These are phyloP conservation scores for Meandrusa payeni DNA, from an alignment of 2,888 invertebrate genomes.

Conservation along the genomic window DNA sequence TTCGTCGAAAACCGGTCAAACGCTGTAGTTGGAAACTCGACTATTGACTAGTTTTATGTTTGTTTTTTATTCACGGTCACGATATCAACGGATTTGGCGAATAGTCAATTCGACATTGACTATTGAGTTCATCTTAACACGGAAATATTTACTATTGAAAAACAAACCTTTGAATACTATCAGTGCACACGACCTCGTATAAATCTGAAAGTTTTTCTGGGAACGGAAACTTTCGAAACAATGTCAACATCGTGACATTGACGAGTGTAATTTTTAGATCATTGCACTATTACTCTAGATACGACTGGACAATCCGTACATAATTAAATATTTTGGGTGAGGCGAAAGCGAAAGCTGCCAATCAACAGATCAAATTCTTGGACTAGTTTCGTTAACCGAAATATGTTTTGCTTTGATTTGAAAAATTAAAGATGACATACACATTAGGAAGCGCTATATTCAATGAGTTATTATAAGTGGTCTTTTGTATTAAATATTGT, in stretches of 20 bases:
- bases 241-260: slow-evolving; percentile 55
- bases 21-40: too few species aligned
- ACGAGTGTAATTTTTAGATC: slow-evolving; percentile 36
- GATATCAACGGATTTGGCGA: neutral
- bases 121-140: slow-evolving; percentile 14
- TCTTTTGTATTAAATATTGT: too few species aligned
- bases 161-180: slow-evolving; percentile 19
- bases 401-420: slow-evolving; percentile 37
- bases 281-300: slow-evolving; percentile 36
- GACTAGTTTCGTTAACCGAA: slow-evolving; percentile 44
- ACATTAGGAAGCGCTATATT: neutral
- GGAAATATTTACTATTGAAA: slow-evolving; percentile 18
- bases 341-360: slow-evolving; percentile 51
- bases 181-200: slow-evolving; percentile 50
- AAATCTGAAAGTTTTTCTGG: slow-evolving; percentile 48
- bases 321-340: slow-evolving; percentile 36
- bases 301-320: slow-evolving; percentile 27
- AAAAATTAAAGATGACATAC: slow-evolving; percentile 33
- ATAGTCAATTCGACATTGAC: neutral
- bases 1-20: neutral
- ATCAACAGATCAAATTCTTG: slow-evolving; percentile 40
- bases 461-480: too few species aligned
- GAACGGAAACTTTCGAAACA: slow-evolving; percentile 68
- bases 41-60: too few species aligned
- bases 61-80: slow-evolving; percentile 12